phyloP scores from a whole-genome alignment of 2,797 vertebrate genomes.

The Siniperca obscura region DNA sequence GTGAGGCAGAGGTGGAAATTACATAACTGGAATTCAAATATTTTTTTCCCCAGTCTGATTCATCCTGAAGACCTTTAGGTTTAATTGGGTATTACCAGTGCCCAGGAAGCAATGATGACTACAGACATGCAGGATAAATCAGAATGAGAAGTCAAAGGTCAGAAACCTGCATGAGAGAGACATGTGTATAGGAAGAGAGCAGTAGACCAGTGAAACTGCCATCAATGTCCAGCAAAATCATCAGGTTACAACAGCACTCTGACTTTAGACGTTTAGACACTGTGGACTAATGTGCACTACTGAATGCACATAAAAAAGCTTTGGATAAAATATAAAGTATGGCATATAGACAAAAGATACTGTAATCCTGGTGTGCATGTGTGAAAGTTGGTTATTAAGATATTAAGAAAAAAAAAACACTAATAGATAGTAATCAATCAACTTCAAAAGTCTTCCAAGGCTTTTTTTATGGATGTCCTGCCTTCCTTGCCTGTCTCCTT shows the following conservation, averaged over 20 bases:
- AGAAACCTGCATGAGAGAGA: conserved; percentile 70
- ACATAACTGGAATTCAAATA: conserved; percentile 62
- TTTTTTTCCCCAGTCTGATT: conserved; percentile 60
- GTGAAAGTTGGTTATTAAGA: conserved; percentile 45
- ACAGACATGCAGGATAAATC: conserved; percentile 75
- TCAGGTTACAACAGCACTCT: conserved; percentile 26
- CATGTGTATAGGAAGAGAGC: conserved; percentile 68
- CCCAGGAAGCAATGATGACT: conserved; percentile 72
- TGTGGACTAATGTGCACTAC: conserved; percentile 2
- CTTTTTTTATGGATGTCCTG: conserved; percentile 68
- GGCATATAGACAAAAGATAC: background rate
- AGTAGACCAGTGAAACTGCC: conserved; percentile 36
- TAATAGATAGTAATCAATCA: conserved; percentile 75
- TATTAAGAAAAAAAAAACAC: conserved; percentile 50
- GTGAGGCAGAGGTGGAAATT: conserved; percentile 72
- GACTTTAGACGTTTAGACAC: conserved; percentile 15
- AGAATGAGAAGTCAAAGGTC: conserved; percentile 75
- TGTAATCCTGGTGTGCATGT: background rate
- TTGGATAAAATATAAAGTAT: background rate
- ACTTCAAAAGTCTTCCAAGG: conserved; percentile 51
- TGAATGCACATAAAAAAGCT: conserved; percentile 21
- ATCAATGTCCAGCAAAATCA: conserved; percentile 33
- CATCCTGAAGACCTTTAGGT: conserved; percentile 77
- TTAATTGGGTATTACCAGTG: conserved; percentile 80
- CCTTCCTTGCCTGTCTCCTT: conserved; percentile 77